Base-by-base conservation (phyloP, 2,888 invertebrate genomes). In the Drosophila antonietae region DNA sequence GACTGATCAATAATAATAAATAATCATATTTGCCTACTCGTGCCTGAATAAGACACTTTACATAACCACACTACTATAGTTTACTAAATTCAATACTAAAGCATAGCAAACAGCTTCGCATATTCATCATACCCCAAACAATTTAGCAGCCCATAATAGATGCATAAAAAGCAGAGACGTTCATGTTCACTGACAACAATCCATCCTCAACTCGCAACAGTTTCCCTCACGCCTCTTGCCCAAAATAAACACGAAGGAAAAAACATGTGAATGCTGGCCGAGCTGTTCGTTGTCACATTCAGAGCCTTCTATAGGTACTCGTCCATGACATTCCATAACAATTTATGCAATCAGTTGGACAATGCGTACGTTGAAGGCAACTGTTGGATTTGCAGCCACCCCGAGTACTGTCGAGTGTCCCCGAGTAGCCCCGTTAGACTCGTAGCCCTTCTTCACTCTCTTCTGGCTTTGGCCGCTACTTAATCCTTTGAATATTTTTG, bases 401-500 rank as follows among this genome's bases (percentile, higher is more conserved):
- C 53, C 56, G 41, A 57, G 35, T 23, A 3, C 12, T 8, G 18
- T 64, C 41, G 46, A 53, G 44, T 51, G 28, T 33, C 51, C 18
- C 20, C 20, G 52, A 15, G n/a, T n/a, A 2, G 18, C 46, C 18
- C 68, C 37, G 52, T 9, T 6, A 14, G 28, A 39, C 15, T 15
- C 37, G 1, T 35, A 14, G 37, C 20, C 33, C 47, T 12, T 9
- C 52, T 5, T 5, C 2, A 41, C 18, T 37, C 18, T 23, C 37
- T 28, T 44, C 37, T 47, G 43, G 28, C 39, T 7, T 46, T 20
- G 53, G 53, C 47, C 53, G 47, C 44, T 44, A 28, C 59, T 88
- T 90, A 87, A 89, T 83, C 88, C 88, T 90, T 88, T 88, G 85
- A 88, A 90, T 90, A 90, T 91, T 91, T 88, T 83, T 88, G 91